These are phyloP conservation scores for Poeciliopsis occidentalis DNA, from an alignment of 2,113 vertebrate species.

Conservation along the genomic window DNA sequence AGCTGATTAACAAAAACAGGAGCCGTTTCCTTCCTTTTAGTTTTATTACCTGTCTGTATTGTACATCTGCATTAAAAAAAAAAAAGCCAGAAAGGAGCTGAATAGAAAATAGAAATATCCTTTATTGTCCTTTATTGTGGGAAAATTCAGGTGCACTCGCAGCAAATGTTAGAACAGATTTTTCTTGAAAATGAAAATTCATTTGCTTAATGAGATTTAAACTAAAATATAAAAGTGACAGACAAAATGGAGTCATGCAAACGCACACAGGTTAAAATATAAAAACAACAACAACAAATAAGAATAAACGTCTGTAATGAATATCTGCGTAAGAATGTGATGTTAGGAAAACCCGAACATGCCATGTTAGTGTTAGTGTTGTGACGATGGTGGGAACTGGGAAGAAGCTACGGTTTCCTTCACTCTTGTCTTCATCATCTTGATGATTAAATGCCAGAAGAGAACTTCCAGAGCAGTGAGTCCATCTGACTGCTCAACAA, in stretches of 20 bases:
- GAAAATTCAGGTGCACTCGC: too few species aligned
- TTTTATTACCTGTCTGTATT: background rate
- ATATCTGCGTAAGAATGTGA: background rate
- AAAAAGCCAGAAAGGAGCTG: too few species aligned
- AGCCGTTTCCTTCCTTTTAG: too few species aligned
- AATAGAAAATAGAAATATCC: too few species aligned
- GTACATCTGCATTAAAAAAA: background rate
- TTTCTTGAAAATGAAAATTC: too few species aligned
- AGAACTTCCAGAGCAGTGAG: background rate
- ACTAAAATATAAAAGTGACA: background rate
- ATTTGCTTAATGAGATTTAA: too few species aligned
- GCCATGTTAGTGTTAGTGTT: background rate
- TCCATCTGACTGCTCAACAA: background rate
- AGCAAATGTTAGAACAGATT: too few species aligned
- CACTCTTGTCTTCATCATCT: background rate
- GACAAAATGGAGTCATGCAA: too few species aligned
- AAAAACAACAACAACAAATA: too few species aligned
- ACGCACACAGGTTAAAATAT: too few species aligned
- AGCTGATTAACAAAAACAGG: too few species aligned
- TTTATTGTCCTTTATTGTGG: too few species aligned
- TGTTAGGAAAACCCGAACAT: background rate
- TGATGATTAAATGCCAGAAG: background rate
- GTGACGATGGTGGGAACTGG: background rate
- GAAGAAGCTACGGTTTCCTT: background rate
- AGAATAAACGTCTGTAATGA: background rate